These are phyloP conservation scores for Synanceia verrucosa DNA, from an alignment of 2,797 vertebrate species.

Conservation along the genomic window DNA sequence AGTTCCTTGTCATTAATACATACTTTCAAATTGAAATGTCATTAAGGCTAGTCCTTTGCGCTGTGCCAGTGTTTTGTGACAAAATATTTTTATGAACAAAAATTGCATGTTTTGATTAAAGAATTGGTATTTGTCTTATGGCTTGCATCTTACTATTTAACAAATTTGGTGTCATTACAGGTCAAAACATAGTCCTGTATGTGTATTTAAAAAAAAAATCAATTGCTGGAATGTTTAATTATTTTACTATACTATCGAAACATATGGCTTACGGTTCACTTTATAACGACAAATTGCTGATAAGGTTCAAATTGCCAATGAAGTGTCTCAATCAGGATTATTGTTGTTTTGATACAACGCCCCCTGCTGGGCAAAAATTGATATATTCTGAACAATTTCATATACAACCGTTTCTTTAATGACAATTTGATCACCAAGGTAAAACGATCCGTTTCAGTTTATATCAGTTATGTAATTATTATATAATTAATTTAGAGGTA, in stretches of 20 bases:
- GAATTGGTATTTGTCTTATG: conserved; percentile 11
- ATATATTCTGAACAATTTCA: not conserved
- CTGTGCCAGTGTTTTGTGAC: conserved; percentile 41
- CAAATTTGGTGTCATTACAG: not conserved
- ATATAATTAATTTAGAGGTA: no score
- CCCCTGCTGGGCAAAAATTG: conserved; percentile 34
- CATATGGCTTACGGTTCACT: not conserved
- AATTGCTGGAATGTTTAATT: not conserved
- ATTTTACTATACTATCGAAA: not conserved
- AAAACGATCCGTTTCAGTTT: not conserved
- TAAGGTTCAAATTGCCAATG: not conserved
- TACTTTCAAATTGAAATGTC: conserved; percentile 35
- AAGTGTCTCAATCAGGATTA: not conserved
- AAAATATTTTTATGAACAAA: conserved; percentile 51
- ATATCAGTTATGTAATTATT: no score
- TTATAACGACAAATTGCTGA: not conserved
- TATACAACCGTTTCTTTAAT: not conserved
- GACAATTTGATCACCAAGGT: not conserved
- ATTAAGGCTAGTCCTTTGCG: conserved; percentile 25
- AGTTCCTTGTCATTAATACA: not conserved
- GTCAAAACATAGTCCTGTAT: not conserved
- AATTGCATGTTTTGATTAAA: conserved; percentile 67
- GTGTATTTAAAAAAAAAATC: not conserved
- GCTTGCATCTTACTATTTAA: conserved; percentile 8
- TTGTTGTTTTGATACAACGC: conserved; percentile 11